Evolutionary conservation across 1,140 invertebrate genomes (phyloP), one percentile per base, ranked within the genome.

Genomic region (Ceratina calcarata): DNA sequence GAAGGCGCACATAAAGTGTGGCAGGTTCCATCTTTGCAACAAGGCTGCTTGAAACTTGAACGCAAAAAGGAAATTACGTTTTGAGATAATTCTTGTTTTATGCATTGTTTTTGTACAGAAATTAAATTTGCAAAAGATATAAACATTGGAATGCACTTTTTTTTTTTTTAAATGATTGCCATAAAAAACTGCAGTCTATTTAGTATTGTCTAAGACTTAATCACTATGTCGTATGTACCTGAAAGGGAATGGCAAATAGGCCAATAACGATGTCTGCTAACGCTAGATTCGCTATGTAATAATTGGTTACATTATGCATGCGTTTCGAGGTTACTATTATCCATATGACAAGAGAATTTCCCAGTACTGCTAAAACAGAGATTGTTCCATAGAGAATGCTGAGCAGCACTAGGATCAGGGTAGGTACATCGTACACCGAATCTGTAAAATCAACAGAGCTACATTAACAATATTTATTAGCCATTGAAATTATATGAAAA

Each of bases 241-340:
- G 96, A 93, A 98, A 97, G 65, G 96, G 96, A 91, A 97, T 96
- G 61, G 95, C 94, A 86, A 97, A 97, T 55, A 97, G 91, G 77
- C 95, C 96, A 89, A 97, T 96, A 72, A 96, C 95, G 79, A 97
- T 96, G 88, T 97, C 96, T 16, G 96, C 96, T 74, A 96, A 90
- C 4, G 96, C 96, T 79, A 97, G 91, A 91, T 97, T 97, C 1
- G 96, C 95, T 65, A 97, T 97, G 91, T 96, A 97, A 86, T 95
- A 96, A 89, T 97, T 97, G 24, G 96, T 97, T 72, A 97, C 96
- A 65, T 95, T 96, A 72, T 96, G 96, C 96, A 97, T 97, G 27
- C 95, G 92, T 15, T 94, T 90, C 8, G 95, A 95, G 0, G 95
- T 95, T 0, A 95, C 94, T 4, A 97, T 95, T 55, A 97, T 95